These are phyloP conservation scores for Dioctria rufipes DNA, from an alignment of 2,888 invertebrate species.

Conservation along the genomic window DNA sequence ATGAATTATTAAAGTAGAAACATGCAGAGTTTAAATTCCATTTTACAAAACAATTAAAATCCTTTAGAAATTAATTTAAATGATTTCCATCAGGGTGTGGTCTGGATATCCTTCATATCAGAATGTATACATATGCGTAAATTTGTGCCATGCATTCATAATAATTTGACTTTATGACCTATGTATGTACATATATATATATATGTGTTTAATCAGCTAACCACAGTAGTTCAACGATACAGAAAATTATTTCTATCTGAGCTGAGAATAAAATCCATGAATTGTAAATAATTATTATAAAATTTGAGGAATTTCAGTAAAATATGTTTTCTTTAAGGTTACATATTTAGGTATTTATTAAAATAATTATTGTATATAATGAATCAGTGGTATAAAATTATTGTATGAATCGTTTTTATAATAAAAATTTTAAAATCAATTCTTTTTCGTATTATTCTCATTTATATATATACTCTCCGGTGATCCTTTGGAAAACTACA, in stretches of 20 bases:
- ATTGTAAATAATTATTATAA: not conserved
- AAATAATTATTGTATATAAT: constrained; percentile 28
- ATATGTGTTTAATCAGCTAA: not conserved
- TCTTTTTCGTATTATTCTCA: not conserved
- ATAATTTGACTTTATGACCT: not conserved
- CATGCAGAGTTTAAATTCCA: not conserved
- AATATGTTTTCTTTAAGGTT: constrained; percentile 5
- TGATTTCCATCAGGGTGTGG: not conserved
- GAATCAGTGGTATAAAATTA: constrained; percentile 3
- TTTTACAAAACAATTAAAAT: constrained; percentile 19
- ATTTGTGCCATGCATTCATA: constrained; percentile 14
- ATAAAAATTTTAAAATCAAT: constrained; percentile 33
- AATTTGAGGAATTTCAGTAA: not conserved
- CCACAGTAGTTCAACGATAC: too few species aligned
- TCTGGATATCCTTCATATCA: constrained; percentile 4
- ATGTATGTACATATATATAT: not conserved
- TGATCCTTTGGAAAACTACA: too few species aligned
- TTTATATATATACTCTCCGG: not conserved
- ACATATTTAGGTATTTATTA: constrained; percentile 8
- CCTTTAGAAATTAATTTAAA: constrained; percentile 5
- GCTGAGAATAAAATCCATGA: constrained; percentile 10
- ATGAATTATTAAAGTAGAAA: not conserved
- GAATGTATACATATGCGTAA: constrained; percentile 19
- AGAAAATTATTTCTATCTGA: not conserved
- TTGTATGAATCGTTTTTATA: constrained; percentile 40